Base-by-base conservation (phyloP, 2,113 vertebrate species). In the Sapayoa aenigma region DNA sequence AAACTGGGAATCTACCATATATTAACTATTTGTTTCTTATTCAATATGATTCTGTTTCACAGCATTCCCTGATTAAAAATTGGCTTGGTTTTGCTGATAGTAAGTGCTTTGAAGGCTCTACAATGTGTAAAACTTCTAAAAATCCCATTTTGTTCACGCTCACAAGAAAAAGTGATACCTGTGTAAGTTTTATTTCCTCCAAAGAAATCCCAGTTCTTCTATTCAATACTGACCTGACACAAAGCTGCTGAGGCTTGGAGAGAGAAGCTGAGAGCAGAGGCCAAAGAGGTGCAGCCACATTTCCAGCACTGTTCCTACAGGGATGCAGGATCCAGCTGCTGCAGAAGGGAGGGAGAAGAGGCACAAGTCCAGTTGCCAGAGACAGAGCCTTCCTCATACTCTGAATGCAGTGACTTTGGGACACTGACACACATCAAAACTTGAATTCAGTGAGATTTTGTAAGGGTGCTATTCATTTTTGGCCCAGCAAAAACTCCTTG, bases 151-250 rank as follows among this genome's bases (percentile, higher is more conserved):
- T 71, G 5, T 44, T 82, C 28, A 41, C 31, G 31, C 5, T 76
- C 11, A 60, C 9, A 16, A 47, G 47, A 22, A 59, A 35, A 77
- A 63, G 28, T 0, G 0, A 46, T 28, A n/a, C 5, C 25, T 6
- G 4, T 6, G 11, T 22, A 21, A 44, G 31, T 37, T 80, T 52
- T 37, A 4, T 68, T 69, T 63, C 62, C 42, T 28, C 19, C 19
- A 8, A 11, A 63, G 33, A 76, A 76, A 41, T 11, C 50, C 47
- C 42, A 60, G 0, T 19, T 60, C 6, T 13, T 7, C 9, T 9
- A 0, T 35, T 55, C n/a, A 22, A 30, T 2, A 6, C 24, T 25
- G 79, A 47, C 9, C 77, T 56, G 21, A 14, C n/a, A 33, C 27
- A 42, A 65, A 42, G 42, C 68, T 78, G 50, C 50, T 62, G 53